phyloP scores from a whole-genome alignment of 2,888 invertebrate species.

The Morinoia aosen region DNA sequence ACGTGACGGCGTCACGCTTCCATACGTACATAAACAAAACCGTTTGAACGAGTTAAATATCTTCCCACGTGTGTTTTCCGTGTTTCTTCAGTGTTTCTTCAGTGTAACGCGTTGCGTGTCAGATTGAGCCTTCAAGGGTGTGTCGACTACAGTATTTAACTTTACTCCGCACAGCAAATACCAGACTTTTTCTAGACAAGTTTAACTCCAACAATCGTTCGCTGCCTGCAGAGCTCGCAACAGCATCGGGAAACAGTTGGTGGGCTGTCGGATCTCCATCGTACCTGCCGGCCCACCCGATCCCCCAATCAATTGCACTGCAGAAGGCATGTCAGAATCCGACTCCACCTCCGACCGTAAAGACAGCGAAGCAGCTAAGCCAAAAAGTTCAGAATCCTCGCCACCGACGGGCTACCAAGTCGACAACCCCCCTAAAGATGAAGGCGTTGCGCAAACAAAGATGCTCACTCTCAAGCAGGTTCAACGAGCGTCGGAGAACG shows the following conservation, averaged over 20 bases:
- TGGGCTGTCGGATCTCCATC: constrained; percentile 49
- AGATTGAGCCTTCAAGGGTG: too few relatives aligned
- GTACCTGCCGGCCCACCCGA: constrained; percentile 61
- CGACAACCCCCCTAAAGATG: not conserved
- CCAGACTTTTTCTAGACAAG: too few relatives aligned
- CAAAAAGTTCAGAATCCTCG: not conserved
- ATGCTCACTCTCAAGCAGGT: constrained; percentile 23
- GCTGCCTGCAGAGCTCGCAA: constrained; percentile 43
- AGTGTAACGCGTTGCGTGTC: too few relatives aligned
- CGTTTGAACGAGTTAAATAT: too few relatives aligned
- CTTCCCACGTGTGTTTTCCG: too few relatives aligned
- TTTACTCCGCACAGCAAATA: too few relatives aligned
- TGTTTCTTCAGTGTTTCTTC: too few relatives aligned
- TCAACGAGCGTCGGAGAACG: not conserved
- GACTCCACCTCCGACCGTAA: not conserved
- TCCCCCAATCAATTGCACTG: constrained; percentile 64
- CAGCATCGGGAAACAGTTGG: constrained; percentile 54
- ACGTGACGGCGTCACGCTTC: too few relatives aligned
- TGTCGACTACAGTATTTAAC: too few relatives aligned
- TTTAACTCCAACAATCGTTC: not conserved
- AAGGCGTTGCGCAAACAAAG: constrained; percentile 13
- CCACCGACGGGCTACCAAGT: not conserved
- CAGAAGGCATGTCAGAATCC: constrained; percentile 25
- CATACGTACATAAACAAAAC: too few relatives aligned
- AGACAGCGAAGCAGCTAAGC: not conserved